These are phyloP conservation scores for Cirrhinus molitorella DNA, from an alignment of 2,797 vertebrate species.

Conservation along the genomic window DNA sequence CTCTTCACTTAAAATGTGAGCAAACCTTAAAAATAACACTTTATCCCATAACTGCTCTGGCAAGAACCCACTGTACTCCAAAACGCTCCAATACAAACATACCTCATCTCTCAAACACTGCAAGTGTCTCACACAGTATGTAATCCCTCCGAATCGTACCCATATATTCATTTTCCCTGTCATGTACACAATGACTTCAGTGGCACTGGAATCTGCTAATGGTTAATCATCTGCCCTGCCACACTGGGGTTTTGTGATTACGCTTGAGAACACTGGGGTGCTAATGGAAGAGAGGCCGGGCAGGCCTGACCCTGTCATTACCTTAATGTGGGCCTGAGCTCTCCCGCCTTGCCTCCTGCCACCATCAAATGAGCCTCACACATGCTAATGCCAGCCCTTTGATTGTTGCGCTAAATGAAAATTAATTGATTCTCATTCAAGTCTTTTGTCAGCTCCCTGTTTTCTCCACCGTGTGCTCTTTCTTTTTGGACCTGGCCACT, in stretches of 20 bases:
- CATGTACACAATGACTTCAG: constrained; percentile 43
- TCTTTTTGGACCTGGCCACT: constrained; percentile 75
- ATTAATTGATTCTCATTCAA: constrained; percentile 84
- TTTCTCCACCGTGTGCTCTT: constrained; percentile 75
- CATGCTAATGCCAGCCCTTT: constrained; percentile 80
- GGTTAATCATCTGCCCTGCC: constrained; percentile 73
- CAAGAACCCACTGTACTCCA: neutral
- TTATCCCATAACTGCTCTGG: neutral
- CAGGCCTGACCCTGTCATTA: constrained; percentile 77
- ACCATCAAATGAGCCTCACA: constrained; percentile 79
- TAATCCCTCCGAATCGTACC: constrained; percentile 32
- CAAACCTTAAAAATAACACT: neutral
- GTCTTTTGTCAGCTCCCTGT: constrained; percentile 74
- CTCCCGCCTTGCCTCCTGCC: constrained; percentile 75
- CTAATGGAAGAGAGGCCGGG: constrained; percentile 79
- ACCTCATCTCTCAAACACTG: constrained; percentile 24
- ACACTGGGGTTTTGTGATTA: constrained; percentile 77
- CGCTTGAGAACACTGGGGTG: constrained; percentile 75
- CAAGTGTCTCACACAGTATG: constrained; percentile 31
- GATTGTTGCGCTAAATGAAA: constrained; percentile 86
- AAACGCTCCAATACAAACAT: neutral
- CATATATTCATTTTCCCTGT: constrained; percentile 50
- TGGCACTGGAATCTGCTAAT: constrained; percentile 57
- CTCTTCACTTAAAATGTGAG: neutral
- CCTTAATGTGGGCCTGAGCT: constrained; percentile 76